A percentile compares a stretch with the other conserved stretches of the same genome.
These are phyloP conservation scores for Embidobia sp. DNA, from an alignment of 2,888 invertebrate genomes.

Conservation along the genomic window DNA sequence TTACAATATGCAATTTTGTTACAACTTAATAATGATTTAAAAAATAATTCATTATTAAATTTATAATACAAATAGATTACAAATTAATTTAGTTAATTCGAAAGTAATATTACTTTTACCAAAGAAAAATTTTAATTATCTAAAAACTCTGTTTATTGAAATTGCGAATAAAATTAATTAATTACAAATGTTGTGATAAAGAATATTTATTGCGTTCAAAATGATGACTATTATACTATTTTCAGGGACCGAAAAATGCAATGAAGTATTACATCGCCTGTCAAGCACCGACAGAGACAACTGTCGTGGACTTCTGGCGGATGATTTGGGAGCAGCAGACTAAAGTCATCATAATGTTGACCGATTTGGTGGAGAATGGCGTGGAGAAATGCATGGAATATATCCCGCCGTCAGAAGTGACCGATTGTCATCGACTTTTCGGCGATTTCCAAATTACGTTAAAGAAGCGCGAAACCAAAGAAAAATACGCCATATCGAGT, in stretches of 20 bases:
- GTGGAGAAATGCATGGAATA: slow-evolving; percentile 95
- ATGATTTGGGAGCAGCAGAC: slow-evolving; percentile 98
- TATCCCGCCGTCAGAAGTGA: slow-evolving; percentile 94
- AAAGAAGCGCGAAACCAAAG: slow-evolving; percentile 93
- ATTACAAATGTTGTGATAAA: too few species aligned
- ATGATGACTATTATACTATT: slow-evolving; percentile 40
- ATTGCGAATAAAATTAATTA: too few species aligned
- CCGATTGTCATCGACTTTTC: slow-evolving; percentile 92
- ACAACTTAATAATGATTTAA: too few species aligned
- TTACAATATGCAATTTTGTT: too few species aligned
- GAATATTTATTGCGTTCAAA: neutral
- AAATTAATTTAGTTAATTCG: too few species aligned
- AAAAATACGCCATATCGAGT: slow-evolving; percentile 94
- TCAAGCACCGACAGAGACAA: slow-evolving; percentile 93
- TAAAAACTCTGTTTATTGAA: too few species aligned
- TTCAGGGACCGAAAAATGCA: slow-evolving; percentile 92
- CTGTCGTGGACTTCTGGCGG: slow-evolving; percentile 95
- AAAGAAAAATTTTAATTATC: too few species aligned
- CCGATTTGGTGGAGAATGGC: slow-evolving; percentile 94
- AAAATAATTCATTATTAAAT: too few species aligned
- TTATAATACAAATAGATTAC: too few species aligned
- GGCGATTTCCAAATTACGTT: slow-evolving; percentile 94
- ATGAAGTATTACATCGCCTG: slow-evolving; percentile 94
- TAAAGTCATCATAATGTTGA: slow-evolving; percentile 93
- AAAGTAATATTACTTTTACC: too few species aligned